Percentiles rank a stretch among this genome's conserved stretches.
Conservation (phyloP, 2,113 vertebrate species). For the Malaclemys terrapin region DNA sequence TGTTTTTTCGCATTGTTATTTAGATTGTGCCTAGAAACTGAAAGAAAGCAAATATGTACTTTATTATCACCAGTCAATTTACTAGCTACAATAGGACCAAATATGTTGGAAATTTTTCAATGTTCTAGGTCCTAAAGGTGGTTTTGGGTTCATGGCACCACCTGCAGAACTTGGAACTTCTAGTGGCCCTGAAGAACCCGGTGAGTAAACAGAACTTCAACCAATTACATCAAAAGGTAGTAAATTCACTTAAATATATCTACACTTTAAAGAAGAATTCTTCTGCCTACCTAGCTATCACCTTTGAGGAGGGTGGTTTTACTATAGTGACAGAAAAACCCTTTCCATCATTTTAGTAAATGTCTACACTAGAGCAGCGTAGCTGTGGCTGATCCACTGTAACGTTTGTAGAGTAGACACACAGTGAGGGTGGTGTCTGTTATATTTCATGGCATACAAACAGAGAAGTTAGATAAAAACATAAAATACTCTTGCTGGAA, state of each 20-base stretch:
- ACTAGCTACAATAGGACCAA: background rate
- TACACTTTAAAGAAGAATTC: background rate
- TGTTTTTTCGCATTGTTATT: background rate
- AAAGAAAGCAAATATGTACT: background rate
- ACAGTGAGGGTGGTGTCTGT: background rate
- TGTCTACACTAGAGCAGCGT: background rate
- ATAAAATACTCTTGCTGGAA: background rate
- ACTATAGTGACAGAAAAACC: no score
- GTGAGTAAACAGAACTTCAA: slow-evolving; percentile 54
- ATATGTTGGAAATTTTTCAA: background rate
- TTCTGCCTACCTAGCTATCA: background rate
- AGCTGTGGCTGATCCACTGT: background rate
- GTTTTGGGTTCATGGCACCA: slow-evolving; percentile 65
- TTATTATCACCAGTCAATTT: background rate
- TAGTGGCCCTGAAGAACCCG: slow-evolving; percentile 51
- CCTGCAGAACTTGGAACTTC: slow-evolving; percentile 63
- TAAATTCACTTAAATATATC: background rate
- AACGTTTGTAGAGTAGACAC: background rate
- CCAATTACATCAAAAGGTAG: background rate
- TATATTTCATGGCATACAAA: background rate
- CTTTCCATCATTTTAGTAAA: background rate
- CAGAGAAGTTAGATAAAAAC: background rate
- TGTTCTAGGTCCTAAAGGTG: slow-evolving; percentile 66
- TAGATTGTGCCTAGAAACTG: background rate
- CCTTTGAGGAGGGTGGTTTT: background rate